Percentiles rank a stretch among this genome's conserved stretches.
Conservation (phyloP, 2,888 invertebrate species). For the Pterobdella sp. region DNA sequence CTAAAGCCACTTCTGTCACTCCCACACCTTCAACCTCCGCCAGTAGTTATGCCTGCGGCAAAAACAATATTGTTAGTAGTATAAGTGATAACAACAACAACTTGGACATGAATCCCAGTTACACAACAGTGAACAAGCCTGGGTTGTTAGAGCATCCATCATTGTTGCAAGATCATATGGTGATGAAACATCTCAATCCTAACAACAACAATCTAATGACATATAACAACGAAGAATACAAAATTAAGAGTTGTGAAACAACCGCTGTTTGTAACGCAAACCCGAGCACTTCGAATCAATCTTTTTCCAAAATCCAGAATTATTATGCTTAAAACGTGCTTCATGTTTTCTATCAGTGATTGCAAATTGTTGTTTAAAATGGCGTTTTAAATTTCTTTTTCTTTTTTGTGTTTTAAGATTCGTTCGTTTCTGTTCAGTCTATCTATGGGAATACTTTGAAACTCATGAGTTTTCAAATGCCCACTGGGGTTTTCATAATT, state of each 20-base stretch:
- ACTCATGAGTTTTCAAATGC: too few species aligned
- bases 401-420: background rate
- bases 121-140: conserved; percentile 9
- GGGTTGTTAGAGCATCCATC: conserved; percentile 17
- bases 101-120: background rate
- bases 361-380: background rate
- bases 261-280: background rate
- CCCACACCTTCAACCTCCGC: background rate
- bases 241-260: background rate
- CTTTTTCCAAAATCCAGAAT: background rate
- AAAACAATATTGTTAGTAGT: background rate
- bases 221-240: conserved; percentile 1
- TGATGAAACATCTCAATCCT: background rate
- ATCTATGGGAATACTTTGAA: background rate
- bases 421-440: background rate
- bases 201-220: background rate
- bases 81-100: background rate
- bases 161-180: conserved; percentile 22
- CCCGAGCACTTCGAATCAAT: background rate
- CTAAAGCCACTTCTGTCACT: background rate
- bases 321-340: background rate
- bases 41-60: background rate
- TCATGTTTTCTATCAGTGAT: background rate
- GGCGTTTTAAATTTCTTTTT: background rate
- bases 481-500: too few species aligned